phyloP scores from a whole-genome alignment of 2,888 invertebrate genomes.

The Noctua comes region DNA sequence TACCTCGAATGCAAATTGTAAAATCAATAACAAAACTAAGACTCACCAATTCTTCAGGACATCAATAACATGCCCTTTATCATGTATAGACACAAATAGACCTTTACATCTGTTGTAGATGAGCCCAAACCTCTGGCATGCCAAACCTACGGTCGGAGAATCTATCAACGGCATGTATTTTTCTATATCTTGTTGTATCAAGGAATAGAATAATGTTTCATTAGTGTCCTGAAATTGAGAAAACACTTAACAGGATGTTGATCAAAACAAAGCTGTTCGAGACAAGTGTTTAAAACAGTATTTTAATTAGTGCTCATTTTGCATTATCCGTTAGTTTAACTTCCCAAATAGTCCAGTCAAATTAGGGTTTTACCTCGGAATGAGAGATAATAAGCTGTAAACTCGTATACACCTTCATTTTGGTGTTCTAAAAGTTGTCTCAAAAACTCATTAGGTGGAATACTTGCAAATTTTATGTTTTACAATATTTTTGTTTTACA shows the following conservation, averaged over 20 bases:
- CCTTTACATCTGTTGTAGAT: conserved; percentile 97
- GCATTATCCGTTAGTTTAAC: not conserved
- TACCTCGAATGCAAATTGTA: not conserved
- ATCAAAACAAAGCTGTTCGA: not conserved
- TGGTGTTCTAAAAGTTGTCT: too few species aligned
- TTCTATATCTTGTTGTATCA: conserved; percentile 96
- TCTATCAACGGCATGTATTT: conserved; percentile 98
- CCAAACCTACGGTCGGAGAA: conserved; percentile 98
- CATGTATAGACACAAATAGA: conserved; percentile 97
- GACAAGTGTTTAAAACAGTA: not conserved
- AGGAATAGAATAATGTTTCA: conserved; percentile 96
- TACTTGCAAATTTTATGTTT: too few species aligned
- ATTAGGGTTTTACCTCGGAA: too few species aligned
- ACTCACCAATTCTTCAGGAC: conserved; percentile 95
- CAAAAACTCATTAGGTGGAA: too few species aligned
- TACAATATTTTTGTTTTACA: too few species aligned
- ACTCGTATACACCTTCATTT: too few species aligned
- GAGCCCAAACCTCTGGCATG: conserved; percentile 98
- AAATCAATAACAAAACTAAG: not conserved
- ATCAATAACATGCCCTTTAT: conserved; percentile 96
- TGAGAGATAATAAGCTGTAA: too few species aligned
- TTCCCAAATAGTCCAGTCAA: too few species aligned
- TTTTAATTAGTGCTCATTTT: not conserved
- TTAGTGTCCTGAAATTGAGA: conserved; percentile 93
- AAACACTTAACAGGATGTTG: not conserved